Percentiles rank a stretch among this genome's conserved stretches.
phyloP scores from a whole-genome alignment of 2,113 vertebrate species.

The Telmatochromis brachygnathus region DNA sequence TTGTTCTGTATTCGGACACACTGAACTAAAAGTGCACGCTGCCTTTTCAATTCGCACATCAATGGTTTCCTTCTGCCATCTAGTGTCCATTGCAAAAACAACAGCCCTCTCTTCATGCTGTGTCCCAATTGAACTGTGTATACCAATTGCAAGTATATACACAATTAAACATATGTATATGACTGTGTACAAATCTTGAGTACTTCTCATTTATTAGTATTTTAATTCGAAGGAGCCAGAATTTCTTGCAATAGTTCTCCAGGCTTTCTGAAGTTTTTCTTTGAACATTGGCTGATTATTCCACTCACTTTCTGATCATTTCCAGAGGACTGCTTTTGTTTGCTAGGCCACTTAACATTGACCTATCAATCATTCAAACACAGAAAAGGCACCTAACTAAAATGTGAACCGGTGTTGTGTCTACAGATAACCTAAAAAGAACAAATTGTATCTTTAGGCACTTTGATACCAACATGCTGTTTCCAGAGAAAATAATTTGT shows the following conservation, averaged over 20 bases:
- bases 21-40: neutral
- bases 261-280: neutral
- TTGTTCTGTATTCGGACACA: neutral
- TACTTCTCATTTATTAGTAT: neutral
- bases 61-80: conserved; percentile 41
- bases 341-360: neutral
- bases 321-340: neutral
- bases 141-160: neutral
- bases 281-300: neutral
- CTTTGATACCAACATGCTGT: neutral
- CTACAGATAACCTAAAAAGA: neutral
- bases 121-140: neutral
- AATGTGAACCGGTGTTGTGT: neutral
- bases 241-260: neutral
- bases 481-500: neutral
- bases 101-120: neutral
- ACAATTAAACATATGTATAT: neutral
- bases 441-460: neutral
- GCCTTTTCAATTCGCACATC: neutral
- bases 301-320: neutral
- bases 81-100: conserved; percentile 7
- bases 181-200: neutral
- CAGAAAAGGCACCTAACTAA: neutral
- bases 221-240: neutral
- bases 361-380: neutral